Evolutionary conservation across 2,888 invertebrate genomes (phyloP), one percentile per base, ranked within the genome.

Genomic region (Spilosoma lubricipeda): DNA sequence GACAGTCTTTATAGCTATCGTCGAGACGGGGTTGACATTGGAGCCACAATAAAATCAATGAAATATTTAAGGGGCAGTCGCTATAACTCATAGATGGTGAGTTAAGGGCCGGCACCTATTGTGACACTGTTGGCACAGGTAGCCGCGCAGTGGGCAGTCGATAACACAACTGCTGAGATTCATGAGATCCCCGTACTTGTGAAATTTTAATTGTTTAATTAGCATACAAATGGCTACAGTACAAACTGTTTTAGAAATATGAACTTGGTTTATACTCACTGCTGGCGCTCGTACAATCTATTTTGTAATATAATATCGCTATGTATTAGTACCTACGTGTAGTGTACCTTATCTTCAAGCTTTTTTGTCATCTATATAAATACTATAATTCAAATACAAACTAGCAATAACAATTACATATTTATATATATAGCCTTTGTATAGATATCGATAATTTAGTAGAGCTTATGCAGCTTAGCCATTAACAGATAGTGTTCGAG

Each of bases 11-110:
- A 94, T 93, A 91, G 90, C 87, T 85, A 86, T 90, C 90, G 93
- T 88, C 94, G 93, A 93, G 95, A 95, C 95, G 88, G 87, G 91
- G 93, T 93, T 95, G 95, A 95, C 95, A 95, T 92, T 87, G 95
- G 95, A 94, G 95, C 95, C 95, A 93, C 91, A 95, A 95, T 95
- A 95, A 95, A 95, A 95, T 95, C 94, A 93, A 95, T 95, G 95
- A 95, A 94, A 94, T 95, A 95, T 95, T 92, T 91, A 90, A 90
- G 92, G 93, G 93, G 90, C 91, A 90, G 90, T 87, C 81, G 84
- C 87, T 87, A 92, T 94, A 93, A 94, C 89, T 94, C 94, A 94
- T 92, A 91, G 92, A 82, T 86, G 89, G 86, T 82, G 84, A 89
- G 86, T 88, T 89, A 88, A 89, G 89, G 88, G 86, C 82, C 81